Evolutionary conservation across 2,888 invertebrate genomes (phyloP), one percentile per base, ranked within the genome.

Genomic region (Micoletzkya japonica): DNA sequence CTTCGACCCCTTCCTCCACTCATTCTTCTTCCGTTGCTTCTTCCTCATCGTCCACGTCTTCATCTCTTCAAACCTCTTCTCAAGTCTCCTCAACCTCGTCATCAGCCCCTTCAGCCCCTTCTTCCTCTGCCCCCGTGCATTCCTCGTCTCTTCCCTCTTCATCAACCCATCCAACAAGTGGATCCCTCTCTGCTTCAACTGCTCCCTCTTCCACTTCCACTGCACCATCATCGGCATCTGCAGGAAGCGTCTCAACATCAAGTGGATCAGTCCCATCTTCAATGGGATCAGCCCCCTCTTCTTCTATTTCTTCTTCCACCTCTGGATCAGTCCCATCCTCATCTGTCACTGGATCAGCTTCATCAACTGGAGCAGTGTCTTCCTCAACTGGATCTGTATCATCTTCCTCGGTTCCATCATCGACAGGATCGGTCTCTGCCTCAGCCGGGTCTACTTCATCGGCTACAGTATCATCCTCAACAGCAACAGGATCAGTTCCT

Each of bases 81-180:
- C n/a, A 10, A 32, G 28, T 4, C 6, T n/a, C 34, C 30, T 66
- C 71, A 1, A 70, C 67, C 26, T 67, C 71, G 24, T 57, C 61
- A 67, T 69, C 70, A 50, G 71, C 68, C 61, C 67, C 70, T 30
- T 61, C 74, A 63, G 60, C 63, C 2, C 26, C 52, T 24, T 69
- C 74, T 14, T 60, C 57, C 14, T 70, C 71, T 60, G 70, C 74
- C 2, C 56, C 36, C 0, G 17, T 69, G 28, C 70, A 70, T n/a
- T 69, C 74, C 20, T 68, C 71, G n/a, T n/a, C n/a, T n/a, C n/a
- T n/a, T n/a, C n/a, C n/a, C 49, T 70, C 73, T 14, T 72, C 71
- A 56, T 73, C 20, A 26, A 32, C 28, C 17, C 7, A 26, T 17
- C 34, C 58, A 17, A 2, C 58, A 20, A 26, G 26, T 7, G 26